Percentiles rank a stretch among this genome's conserved stretches.
These are phyloP conservation scores for Lasioglossum lativentre DNA, from an alignment of 2,888 invertebrate species.

Conservation along the genomic window DNA sequence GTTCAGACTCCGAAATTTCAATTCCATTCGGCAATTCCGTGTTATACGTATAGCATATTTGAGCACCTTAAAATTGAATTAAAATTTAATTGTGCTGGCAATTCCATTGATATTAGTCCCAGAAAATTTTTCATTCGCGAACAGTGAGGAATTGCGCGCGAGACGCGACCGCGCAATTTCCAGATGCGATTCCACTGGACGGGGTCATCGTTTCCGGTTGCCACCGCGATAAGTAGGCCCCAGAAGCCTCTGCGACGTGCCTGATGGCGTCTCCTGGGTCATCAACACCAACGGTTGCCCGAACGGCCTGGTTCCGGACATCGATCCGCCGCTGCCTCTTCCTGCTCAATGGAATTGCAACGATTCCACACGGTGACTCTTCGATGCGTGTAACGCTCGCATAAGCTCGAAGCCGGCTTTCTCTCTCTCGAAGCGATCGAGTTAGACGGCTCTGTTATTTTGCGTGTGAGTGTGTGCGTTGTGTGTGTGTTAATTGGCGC, in stretches of 20 bases:
- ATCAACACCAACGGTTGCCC: conserved; percentile 91
- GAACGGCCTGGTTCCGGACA: conserved; percentile 89
- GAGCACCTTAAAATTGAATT: background rate
- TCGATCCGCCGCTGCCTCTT: conserved; percentile 83
- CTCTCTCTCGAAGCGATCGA: conserved; percentile 36
- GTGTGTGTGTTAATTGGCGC: conserved; percentile 16
- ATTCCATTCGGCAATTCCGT: background rate
- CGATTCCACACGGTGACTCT: conserved; percentile 38
- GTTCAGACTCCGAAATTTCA: background rate
- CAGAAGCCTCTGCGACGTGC: conserved; percentile 72
- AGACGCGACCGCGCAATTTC: background rate
- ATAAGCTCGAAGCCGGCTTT: conserved; percentile 15
- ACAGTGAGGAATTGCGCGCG: conserved; percentile 9
- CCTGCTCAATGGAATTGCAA: conserved; percentile 69
- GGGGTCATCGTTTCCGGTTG: conserved; percentile 84
- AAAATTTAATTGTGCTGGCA: background rate
- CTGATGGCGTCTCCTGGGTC: conserved; percentile 73
- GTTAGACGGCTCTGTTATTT: conserved; percentile 24
- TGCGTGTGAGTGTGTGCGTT: background rate
- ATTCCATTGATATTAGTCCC: background rate
- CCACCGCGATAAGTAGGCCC: conserved; percentile 74
- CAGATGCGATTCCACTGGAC: conserved; percentile 43
- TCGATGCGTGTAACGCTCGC: background rate
- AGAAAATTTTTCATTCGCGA: background rate
- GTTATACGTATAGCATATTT: background rate